A percentile compares a stretch with the other conserved stretches of the same genome.
phyloP scores from a whole-genome alignment of 2,888 invertebrate genomes.

The Agonopterix arenella region DNA sequence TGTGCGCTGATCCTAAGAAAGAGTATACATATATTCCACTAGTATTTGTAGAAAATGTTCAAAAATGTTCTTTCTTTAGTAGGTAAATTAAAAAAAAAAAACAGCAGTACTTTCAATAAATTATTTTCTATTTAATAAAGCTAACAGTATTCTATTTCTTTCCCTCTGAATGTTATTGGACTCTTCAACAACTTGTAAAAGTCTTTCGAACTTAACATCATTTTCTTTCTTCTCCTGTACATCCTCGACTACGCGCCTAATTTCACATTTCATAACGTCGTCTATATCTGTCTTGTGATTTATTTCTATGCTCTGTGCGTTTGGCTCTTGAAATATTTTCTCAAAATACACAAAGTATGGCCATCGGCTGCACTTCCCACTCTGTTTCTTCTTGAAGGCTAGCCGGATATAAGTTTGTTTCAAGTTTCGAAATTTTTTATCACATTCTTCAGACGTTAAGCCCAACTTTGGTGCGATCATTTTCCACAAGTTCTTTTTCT shows the following conservation, averaged over 20 bases:
- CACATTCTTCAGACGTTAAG: conserved; percentile 54
- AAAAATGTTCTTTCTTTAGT: too few relatives aligned
- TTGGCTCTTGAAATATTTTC: conserved; percentile 46
- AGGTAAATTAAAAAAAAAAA: too few relatives aligned
- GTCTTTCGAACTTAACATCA: conserved; percentile 45
- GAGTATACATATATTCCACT: too few relatives aligned
- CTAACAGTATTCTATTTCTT: conserved; percentile 54
- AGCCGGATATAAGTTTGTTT: conserved; percentile 62
- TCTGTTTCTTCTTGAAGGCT: conserved; percentile 40
- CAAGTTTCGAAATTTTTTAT: conserved; percentile 60
- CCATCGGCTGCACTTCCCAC: conserved; percentile 52
- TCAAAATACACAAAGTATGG: conserved; percentile 60
- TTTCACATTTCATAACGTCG: conserved; percentile 34
- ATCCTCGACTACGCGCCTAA: conserved; percentile 30
- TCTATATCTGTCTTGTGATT: conserved; percentile 17
- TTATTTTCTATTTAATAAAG: conserved; percentile 42
- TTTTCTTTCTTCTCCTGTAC: conserved; percentile 33
- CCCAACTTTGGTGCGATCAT: conserved; percentile 43
- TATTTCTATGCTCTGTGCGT: not conserved
- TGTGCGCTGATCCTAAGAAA: too few relatives aligned
- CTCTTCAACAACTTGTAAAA: conserved; percentile 50
- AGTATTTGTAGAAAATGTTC: too few relatives aligned
- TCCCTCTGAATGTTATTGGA: conserved; percentile 60
- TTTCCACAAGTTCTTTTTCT: conserved; percentile 56
- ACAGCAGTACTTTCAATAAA: not conserved